Percentiles rank a stretch among this genome's conserved stretches.
phyloP scores from a whole-genome alignment of 2,888 invertebrate species.

The Synanthedon myopaeformis region DNA sequence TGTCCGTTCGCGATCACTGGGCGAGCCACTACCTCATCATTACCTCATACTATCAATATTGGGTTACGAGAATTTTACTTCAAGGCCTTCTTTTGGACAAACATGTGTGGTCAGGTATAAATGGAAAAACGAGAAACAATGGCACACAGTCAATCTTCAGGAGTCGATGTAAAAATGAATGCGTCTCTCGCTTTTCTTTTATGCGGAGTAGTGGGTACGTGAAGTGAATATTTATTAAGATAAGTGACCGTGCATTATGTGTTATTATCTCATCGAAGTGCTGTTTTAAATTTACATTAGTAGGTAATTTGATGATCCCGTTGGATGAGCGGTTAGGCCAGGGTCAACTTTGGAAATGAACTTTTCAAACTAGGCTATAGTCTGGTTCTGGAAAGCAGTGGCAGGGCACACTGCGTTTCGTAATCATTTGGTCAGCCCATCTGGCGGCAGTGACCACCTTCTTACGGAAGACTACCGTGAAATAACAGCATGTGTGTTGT shows the following conservation, averaged over 20 bases:
- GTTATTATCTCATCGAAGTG: background rate
- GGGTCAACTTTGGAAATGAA: no score
- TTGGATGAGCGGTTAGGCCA: no score
- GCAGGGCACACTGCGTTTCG: no score
- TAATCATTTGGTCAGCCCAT: no score
- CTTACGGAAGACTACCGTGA: no score
- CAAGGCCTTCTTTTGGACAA: conserved; percentile 65
- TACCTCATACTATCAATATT: conserved; percentile 69
- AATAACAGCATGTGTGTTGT: no score
- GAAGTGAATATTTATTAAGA: conserved; percentile 2
- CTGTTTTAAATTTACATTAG: background rate
- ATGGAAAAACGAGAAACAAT: conserved; percentile 57
- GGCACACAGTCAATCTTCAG: conserved; percentile 52
- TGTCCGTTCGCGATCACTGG: conserved; percentile 55
- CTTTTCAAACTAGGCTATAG: no score
- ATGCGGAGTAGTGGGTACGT: conserved; percentile 58
- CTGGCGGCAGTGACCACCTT: no score
- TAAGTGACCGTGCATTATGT: background rate
- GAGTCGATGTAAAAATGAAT: conserved; percentile 56
- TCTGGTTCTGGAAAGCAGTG: no score
- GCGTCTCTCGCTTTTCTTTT: conserved; percentile 39
- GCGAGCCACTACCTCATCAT: conserved; percentile 54
- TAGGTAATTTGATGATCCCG: background rate
- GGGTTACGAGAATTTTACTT: conserved; percentile 69
- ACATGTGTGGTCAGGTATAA: conserved; percentile 64